These are phyloP conservation scores for Picathartes gymnocephalus DNA, from an alignment of 2,113 vertebrate species.

Conservation along the genomic window DNA sequence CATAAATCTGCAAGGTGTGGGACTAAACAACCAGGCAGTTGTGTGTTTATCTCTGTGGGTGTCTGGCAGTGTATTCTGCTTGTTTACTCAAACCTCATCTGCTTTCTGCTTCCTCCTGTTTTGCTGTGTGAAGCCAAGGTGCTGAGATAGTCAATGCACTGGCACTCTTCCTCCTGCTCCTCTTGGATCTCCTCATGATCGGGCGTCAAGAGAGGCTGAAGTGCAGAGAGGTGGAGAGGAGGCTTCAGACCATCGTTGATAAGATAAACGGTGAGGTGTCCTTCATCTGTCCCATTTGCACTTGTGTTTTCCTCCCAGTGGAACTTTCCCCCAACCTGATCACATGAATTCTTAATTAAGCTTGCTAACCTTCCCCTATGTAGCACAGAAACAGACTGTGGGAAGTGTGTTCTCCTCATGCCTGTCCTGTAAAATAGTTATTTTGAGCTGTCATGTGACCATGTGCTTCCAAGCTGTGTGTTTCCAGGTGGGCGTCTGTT, in stretches of 20 bases:
- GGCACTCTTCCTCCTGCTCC: slow-evolving; percentile 84
- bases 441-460: background rate
- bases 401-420: background rate
- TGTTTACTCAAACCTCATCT: background rate
- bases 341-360: background rate
- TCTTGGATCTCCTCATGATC: slow-evolving; percentile 87
- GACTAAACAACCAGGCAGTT: background rate
- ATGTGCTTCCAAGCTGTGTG: background rate
- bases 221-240: slow-evolving; percentile 84
- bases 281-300: background rate
- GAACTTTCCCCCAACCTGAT: background rate
- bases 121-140: slow-evolving; percentile 77
- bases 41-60: background rate
- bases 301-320: background rate
- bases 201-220: slow-evolving; percentile 87
- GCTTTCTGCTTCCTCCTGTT: background rate
- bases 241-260: slow-evolving; percentile 84
- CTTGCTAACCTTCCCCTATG: background rate
- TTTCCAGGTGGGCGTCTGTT: slow-evolving; percentile 35
- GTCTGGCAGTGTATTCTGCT: background rate
- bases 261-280: slow-evolving; percentile 83
- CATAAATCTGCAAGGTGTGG: background rate
- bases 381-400: background rate
- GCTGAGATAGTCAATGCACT: slow-evolving; percentile 87
- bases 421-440: background rate